Evolutionary conservation across 1,140 invertebrate genomes (phyloP), one percentile per base, ranked within the genome.

Genomic region (Drosophila bifasciata): DNA sequence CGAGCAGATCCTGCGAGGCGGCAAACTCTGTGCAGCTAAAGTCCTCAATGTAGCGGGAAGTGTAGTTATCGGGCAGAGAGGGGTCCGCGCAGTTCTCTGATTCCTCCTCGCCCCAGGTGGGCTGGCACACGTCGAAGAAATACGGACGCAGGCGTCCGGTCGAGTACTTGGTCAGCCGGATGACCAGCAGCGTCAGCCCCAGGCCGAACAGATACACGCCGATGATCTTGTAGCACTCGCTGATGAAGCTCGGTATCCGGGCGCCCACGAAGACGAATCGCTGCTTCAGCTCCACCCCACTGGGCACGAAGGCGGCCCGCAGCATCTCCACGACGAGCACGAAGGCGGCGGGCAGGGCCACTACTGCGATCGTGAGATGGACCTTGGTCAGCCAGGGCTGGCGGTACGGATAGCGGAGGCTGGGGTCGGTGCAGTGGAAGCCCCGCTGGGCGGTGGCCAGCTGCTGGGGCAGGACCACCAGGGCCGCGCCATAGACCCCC

Each of bases 141-240:
- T 91, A 69, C 8, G 89, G 89, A 19, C 81, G 62, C 48, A 91
- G 44, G 0, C 89, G 81, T 3, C 89, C 89, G 0, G 79, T 76
- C 1, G 66, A 56, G 11, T 56, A 51, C 52, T 91, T 89, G n/a
- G 74, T 84, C 8, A 79, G 5, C 6, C 62, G 48, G 9, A 67
- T 72, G 6, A 69, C 63, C 19, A 89, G 45, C 21, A 90, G 40
- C 0, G 66, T 44, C 15, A 91, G 63, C 0, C 69, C 83, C 43
- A 86, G 44, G 1, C 83, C 83, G 9, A 91, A 91, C 3, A 91
- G 62, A 46, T 91, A 91, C 5, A 88, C 68, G 7, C 89, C 89
- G 9, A 91, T 64, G 21, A 83, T 58, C 53, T 90, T 89, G 61
- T 91, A 91, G 48, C 89, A 89, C 51, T 91, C 89, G 56, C 89